Percentiles rank a stretch among this genome's conserved stretches.
These are phyloP conservation scores for Peromyscus melanophrys DNA, from an alignment of 2,797 vertebrate genomes.

Conservation along the genomic window DNA sequence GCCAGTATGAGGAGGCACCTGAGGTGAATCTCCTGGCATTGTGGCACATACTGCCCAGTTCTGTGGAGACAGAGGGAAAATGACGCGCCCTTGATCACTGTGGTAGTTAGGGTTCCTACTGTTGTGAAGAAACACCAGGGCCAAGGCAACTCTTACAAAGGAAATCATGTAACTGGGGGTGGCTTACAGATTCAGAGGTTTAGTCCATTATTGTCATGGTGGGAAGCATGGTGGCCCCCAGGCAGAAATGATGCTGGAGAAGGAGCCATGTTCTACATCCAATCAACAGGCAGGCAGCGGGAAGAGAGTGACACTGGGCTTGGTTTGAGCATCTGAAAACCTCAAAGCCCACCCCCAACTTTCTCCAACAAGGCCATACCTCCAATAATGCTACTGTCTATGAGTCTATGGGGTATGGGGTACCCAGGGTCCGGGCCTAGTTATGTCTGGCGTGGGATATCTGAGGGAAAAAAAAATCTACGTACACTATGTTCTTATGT, in stretches of 20 bases:
- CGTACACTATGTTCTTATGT: too few relatives aligned
- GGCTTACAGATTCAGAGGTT: not conserved
- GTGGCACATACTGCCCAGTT: not conserved
- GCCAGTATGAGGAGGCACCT: not conserved
- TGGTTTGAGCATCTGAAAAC: not conserved
- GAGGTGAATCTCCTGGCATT: not conserved
- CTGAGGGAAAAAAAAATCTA: too few relatives aligned
- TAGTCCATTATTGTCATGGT: not conserved
- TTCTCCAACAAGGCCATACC: not conserved
- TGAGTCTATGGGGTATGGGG: not conserved
- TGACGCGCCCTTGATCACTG: rapidly evolving
- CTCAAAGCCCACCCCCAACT: not conserved
- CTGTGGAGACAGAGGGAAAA: not conserved
- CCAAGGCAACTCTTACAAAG: not conserved
- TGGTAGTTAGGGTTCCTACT: not conserved
- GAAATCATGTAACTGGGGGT: not conserved
- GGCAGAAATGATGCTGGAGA: not conserved
- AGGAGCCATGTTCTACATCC: not conserved
- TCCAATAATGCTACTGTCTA: not conserved
- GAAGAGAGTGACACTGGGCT: not conserved
- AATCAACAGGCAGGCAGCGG: not conserved
- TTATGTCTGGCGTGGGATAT: too few relatives aligned
- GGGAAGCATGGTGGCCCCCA: not conserved
- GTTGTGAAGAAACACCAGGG: not conserved
- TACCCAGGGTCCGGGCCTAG: too few relatives aligned